phyloP scores from a whole-genome alignment of 2,113 vertebrate species.

The Rhea americana region DNA sequence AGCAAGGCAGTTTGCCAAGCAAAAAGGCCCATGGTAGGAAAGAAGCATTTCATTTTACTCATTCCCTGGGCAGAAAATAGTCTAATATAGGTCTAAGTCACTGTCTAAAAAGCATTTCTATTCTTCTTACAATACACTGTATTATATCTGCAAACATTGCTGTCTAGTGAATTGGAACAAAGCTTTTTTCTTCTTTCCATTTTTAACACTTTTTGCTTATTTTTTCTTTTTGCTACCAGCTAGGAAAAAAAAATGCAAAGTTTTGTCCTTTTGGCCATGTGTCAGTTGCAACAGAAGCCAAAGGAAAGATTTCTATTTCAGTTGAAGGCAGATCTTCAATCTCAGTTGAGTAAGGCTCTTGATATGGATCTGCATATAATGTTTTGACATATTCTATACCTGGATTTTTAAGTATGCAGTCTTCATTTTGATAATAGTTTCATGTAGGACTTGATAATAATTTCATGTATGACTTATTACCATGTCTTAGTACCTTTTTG shows the following conservation, averaged over 20 bases:
- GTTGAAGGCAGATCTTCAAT: not conserved
- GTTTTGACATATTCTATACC: not conserved
- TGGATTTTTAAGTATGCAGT: not conserved
- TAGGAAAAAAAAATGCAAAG: not conserved
- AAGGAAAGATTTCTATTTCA: not conserved
- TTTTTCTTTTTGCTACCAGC: not conserved
- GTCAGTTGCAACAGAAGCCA: not conserved
- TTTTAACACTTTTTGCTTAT: not conserved
- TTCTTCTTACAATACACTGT: conserved; percentile 50
- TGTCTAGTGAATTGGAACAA: conserved; percentile 36
- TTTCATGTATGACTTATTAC: not conserved
- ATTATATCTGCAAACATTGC: conserved; percentile 36
- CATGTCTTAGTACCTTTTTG: not conserved
- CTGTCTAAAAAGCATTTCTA: conserved; percentile 22
- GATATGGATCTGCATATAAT: not conserved
- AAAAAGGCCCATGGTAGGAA: conserved; percentile 7
- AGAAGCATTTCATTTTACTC: conserved; percentile 40
- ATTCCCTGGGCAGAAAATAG: not conserved
- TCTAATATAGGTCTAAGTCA: conserved; percentile 34
- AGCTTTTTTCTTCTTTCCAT: not conserved
- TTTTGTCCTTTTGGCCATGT: not conserved
- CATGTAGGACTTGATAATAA: not conserved
- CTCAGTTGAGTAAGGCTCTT: not conserved
- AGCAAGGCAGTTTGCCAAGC: conserved; percentile 52
- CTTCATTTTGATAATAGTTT: not conserved